These are phyloP conservation scores for Trypoxylus dichotomus DNA, from an alignment of 1,140 invertebrate genomes.

Conservation along the genomic window DNA sequence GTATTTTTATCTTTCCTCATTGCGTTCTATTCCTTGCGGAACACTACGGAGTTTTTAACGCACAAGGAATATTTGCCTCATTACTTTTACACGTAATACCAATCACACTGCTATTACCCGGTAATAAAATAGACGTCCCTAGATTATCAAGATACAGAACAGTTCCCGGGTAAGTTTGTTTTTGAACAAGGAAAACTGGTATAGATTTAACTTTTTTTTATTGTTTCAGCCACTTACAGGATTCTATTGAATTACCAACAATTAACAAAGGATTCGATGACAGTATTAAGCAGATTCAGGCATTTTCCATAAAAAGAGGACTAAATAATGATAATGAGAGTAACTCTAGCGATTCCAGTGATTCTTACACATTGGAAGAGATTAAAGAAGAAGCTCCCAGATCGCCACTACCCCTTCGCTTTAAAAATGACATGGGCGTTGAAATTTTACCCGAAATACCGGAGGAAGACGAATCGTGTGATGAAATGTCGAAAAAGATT, in stretches of 20 bases:
- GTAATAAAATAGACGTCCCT: neutral
- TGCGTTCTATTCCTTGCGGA: neutral
- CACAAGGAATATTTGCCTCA: neutral
- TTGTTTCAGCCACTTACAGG: conserved; percentile 15
- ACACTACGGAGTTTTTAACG: neutral
- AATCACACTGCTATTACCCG: neutral
- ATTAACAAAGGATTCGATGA: conserved; percentile 21
- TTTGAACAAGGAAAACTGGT: neutral
- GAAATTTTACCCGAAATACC: conserved; percentile 37
- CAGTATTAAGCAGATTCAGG: neutral
- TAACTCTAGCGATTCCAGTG: neutral
- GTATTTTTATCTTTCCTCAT: conserved; percentile 9
- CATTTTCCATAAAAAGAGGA: neutral
- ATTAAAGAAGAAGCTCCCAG: neutral
- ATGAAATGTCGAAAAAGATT: conserved; percentile 33
- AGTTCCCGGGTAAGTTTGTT: conserved; percentile 25
- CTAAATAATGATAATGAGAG: neutral
- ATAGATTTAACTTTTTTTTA: no score
- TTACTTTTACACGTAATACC: conserved; percentile 15
- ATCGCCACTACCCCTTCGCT: neutral
- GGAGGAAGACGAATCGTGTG: conserved; percentile 42
- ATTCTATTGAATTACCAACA: conserved; percentile 30
- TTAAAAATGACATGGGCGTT: conserved; percentile 26
- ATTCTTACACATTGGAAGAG: conserved; percentile 24
- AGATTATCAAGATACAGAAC: conserved; percentile 19